A percentile compares a stretch with the other conserved stretches of the same genome.
These are phyloP conservation scores for Aplysina aerophoba DNA, from an alignment of 37 sponge, comb jelly and placozoan genomes.

Conservation along the genomic window DNA sequence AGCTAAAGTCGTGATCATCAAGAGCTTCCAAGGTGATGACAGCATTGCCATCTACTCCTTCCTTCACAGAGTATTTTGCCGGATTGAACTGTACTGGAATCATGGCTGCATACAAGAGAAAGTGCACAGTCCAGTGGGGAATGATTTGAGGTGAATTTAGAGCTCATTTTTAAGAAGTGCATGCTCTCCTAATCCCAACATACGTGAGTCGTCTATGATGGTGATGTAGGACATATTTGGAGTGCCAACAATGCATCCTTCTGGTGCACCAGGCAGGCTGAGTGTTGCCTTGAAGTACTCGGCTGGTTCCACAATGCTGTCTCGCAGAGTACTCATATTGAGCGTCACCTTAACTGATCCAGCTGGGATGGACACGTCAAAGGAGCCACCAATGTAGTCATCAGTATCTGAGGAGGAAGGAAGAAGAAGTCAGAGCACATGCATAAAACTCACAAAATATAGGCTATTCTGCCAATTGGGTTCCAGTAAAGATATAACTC, in stretches of 20 bases:
- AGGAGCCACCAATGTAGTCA: neutral
- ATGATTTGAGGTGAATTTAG: too few species aligned
- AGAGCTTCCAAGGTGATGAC: too few species aligned
- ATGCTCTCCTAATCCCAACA: neutral
- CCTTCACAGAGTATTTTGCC: too few species aligned
- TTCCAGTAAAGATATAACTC: neutral
- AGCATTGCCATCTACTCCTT: too few species aligned
- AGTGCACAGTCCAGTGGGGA: too few species aligned
- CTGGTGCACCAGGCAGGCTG: neutral
- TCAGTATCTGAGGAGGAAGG: neutral
- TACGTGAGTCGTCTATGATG: slow-evolving; percentile 12
- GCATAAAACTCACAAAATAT: neutral
- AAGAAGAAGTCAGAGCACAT: neutral
- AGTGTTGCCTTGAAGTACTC: neutral
- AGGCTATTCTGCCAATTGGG: neutral
- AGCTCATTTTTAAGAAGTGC: too few species aligned
- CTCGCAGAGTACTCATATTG: neutral
- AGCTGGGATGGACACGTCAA: neutral
- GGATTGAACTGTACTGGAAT: too few species aligned
- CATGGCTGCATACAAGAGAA: too few species aligned
- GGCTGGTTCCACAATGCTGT: neutral
- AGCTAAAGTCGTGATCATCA: too few species aligned
- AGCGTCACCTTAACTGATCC: neutral
- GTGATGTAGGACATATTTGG: slow-evolving; percentile 6
- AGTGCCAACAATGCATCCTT: neutral